phyloP scores from a whole-genome alignment of 2,113 vertebrate species.

The Proterorhinus semilunaris region DNA sequence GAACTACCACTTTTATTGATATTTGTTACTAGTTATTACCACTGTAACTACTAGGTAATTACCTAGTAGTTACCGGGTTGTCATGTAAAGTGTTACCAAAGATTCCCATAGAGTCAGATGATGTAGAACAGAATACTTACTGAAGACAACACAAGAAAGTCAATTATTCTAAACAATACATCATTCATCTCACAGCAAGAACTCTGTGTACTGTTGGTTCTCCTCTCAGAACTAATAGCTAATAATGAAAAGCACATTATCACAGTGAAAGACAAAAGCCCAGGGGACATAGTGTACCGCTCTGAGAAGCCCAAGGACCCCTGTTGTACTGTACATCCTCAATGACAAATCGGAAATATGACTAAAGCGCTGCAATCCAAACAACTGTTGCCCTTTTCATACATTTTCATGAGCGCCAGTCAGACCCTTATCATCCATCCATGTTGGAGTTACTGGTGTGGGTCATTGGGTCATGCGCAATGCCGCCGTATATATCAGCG shows the following conservation, averaged over 20 bases:
- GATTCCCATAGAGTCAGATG: no score
- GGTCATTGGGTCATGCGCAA: constrained; percentile 30
- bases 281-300: constrained; percentile 50
- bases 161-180: constrained; percentile 9
- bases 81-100: no score
- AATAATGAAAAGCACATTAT: constrained; percentile 63
- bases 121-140: not conserved
- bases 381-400: constrained; percentile 32
- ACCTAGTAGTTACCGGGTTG: no score
- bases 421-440: constrained; percentile 25
- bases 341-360: constrained; percentile 9
- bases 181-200: constrained; percentile 43
- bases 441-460: constrained; percentile 22
- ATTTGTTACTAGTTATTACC: no score
- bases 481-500: constrained; percentile 17
- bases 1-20: no score
- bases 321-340: constrained; percentile 24
- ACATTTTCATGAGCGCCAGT: constrained; percentile 42
- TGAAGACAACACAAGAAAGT: not conserved
- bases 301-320: constrained; percentile 42
- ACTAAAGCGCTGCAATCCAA: constrained; percentile 28
- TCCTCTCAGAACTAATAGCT: constrained; percentile 49
- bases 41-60: no score
- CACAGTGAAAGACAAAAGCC: constrained; percentile 61
- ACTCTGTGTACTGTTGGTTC: constrained; percentile 57